Evolutionary conservation across 2,797 vertebrate species (phyloP), one percentile per base, ranked within the genome.

Genomic region (Oreonectes daqikongensis): DNA sequence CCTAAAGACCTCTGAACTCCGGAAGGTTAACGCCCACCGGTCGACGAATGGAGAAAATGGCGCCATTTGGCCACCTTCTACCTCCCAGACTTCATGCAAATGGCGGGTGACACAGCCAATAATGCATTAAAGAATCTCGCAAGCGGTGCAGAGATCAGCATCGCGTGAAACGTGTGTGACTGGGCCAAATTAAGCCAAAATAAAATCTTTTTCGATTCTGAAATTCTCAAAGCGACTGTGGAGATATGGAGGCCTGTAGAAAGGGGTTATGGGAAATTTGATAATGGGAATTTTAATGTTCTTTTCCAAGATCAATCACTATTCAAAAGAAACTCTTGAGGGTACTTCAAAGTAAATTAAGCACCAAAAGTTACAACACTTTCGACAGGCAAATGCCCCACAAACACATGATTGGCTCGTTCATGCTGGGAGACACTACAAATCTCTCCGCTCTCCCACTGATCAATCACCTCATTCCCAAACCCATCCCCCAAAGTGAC

Each of bases 1-100:
- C 69, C 78, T 76, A 38, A 57, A 75, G 77, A 85, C 82, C 84
- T 84, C 68, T 84, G 80, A 84, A 81, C 84, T 75, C 40, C 38
- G 11, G 44, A 42, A 77, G 60, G 66, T 50, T 80, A 55, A 78
- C 57, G 64, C 73, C 82, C 80, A 82, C 65, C 15, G 60, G 44
- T 66, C 60, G 79, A 65, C 78, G 26, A 60, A 67, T n/a, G 26
- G 69, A 65, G 28, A 77, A 77, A 78, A 78, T 69, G 73, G 63
- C 65, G 46, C 28, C 7, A 8, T 46, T 32, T 35, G 12, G 35
- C 55, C 50, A 46, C 69, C 40, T 63, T 70, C 68, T 30, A 52
- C 28, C 64, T 40, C 44, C 63, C 42, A 26, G 48, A 22, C 60
- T 59, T 26, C 46, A 64, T 71, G 61, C 59, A 81, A 81, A 73